Evolutionary conservation across 2,888 invertebrate species (phyloP), one percentile per base, ranked within the genome.

Genomic region (Mermis nigrescens): DNA sequence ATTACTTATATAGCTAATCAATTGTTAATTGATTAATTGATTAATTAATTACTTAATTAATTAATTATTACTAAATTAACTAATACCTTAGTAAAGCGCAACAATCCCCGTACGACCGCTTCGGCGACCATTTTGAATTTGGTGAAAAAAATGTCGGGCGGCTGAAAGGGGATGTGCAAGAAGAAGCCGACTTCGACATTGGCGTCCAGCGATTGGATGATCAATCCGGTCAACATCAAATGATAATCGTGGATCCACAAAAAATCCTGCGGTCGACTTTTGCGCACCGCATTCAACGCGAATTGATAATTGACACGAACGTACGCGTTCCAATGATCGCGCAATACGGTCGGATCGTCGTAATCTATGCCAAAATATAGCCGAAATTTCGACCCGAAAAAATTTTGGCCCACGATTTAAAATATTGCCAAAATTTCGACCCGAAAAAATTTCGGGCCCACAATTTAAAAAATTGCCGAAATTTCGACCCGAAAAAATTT

Each of bases 231-330:
- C 2, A 68, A 63, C 65, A 68, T 66, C 52, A 68, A 60, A 61
- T 68, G 68, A 57, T 68, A 68, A 55, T 68, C 68, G 57, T 68
- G 68, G 55, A 68, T 68, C 68, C 68, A 68, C 45, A 68, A 66
- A 56, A 68, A 68, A 46, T 68, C 68, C 24, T 60, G 68, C 15
- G 66, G 65, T 26, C 68, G 59, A 48, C 66, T 65, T 58, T 68
- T 68, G 31, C 68, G 62, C 3, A 65, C 68, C 3, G 68, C 68
- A 57, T 68, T 68, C 31, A 68, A 62, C 1, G 65, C 66, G 48
- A 68, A 68, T 53, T 67, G 65, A 57, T 68, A 68, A 61, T 68
- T 68, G 29, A 68, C 68, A 4, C 68, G 57, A 7, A 68, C 67
- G 54, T 68, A 68, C 1, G 68, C 61, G 48, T 64, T 64, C 68